Percentiles rank a stretch among this genome's conserved stretches.
These are phyloP conservation scores for Cherax quadricarinatus DNA, from an alignment of 1,140 invertebrate genomes.

Conservation along the genomic window DNA sequence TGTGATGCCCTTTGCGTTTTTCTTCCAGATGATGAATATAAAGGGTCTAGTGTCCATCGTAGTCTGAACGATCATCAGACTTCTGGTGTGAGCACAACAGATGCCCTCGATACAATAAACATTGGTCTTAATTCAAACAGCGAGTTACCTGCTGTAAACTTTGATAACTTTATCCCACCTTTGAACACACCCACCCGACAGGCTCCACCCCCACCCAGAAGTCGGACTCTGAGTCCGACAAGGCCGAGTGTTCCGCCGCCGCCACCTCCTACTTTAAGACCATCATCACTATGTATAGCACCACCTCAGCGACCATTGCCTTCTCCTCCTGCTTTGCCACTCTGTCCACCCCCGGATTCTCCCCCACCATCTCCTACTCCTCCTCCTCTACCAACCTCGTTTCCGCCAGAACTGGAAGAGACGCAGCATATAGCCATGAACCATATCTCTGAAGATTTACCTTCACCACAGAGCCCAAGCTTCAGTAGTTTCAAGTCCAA, in stretches of 20 bases:
- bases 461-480: conserved; percentile 48
- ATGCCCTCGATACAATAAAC: conserved; percentile 8
- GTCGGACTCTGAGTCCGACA: conserved; percentile 60
- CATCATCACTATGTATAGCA: conserved; percentile 1
- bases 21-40: conserved; percentile 7
- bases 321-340: conserved; percentile 38
- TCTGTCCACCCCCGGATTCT: conserved; percentile 30
- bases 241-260: conserved; percentile 70
- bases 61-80: conserved; percentile 63
- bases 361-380: conserved; percentile 64
- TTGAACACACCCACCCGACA: conserved; percentile 55
- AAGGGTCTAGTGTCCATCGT: conserved; percentile 29
- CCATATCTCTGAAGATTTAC: conserved; percentile 27
- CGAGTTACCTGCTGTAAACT: background rate
- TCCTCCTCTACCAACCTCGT: conserved; percentile 67
- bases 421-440: background rate
- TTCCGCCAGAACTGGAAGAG: conserved; percentile 59
- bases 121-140: background rate
- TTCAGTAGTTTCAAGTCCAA: conserved; percentile 54
- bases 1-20: background rate
- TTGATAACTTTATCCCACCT: background rate
- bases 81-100: conserved; percentile 41
- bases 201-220: conserved; percentile 67
- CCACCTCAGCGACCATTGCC: conserved; percentile 42
- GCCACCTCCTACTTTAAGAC: conserved; percentile 58